Evolutionary conservation across 2,113 vertebrate species (phyloP), one percentile per base, ranked within the genome.

Genomic region (Dasyornis broadbenti): DNA sequence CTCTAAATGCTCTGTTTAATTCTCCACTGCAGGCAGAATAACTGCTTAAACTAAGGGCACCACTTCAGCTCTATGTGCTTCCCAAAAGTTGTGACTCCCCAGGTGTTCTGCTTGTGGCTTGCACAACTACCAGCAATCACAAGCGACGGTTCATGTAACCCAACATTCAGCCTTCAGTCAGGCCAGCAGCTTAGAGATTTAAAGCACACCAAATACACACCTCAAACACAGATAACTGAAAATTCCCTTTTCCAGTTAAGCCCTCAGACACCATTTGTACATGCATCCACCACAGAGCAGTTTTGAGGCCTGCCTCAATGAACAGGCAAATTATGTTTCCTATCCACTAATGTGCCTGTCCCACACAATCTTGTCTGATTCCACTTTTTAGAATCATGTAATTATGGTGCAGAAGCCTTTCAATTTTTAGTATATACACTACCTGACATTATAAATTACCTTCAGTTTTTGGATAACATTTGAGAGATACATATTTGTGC

Each of bases 71-170:
- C 15, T 31, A 19, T 0, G 0, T 28, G 11, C 15, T 18, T 42
- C 54, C 64, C 3, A 0, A 73, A 33, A 52, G n/a, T 50, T 77
- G 40, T 44, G n/a, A 12, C 14, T 70, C 54, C 59, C 28, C 19
- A 31, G 9, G 13, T 39, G 33, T 19, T 54, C 68, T n/a, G 49
- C 50, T 17, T 20, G 76, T n/a, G 73, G 28, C 53, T 2, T 59
- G 45, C 64, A 64, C 42, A 82, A 4, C 35, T 12, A 39, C 42
- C 57, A 50, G 42, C 24, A 22, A 47, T 9, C 56, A 75, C 6
- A 28, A 56, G 20, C 54, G 54, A 47, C 1, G 0, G 30, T 18
- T 70, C 44, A 13, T 0, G 0, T 7, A 66, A 84, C 20, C 47
- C 64, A 66, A 31, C 9, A 17, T 10, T 33, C 13, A 8, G 84